These are phyloP conservation scores for Drosophila sucinea DNA, from an alignment of 1,140 invertebrate genomes.

Conservation along the genomic window DNA sequence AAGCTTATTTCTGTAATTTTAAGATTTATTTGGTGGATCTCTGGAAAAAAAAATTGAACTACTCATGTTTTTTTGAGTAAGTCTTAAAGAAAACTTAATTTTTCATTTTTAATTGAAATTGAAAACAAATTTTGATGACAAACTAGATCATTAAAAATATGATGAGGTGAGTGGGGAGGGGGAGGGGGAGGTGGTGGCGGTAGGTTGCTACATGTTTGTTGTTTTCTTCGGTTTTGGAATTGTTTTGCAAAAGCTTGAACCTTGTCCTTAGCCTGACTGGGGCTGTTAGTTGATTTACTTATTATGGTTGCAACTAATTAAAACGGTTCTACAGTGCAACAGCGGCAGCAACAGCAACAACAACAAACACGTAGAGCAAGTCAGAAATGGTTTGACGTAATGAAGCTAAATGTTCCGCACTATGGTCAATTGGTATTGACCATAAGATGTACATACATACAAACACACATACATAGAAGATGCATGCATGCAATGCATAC, in stretches of 20 bases:
- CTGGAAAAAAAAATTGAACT: no score
- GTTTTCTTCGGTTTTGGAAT: no score
- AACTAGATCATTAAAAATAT: no score
- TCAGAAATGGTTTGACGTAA: constrained; percentile 73
- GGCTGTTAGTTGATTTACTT: constrained; percentile 67
- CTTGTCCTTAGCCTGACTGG: neutral
- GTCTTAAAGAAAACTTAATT: no score
- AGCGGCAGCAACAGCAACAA: constrained; percentile 23
- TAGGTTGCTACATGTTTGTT: no score
- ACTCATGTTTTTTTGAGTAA: no score
- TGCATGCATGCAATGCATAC: neutral
- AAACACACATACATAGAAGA: neutral
- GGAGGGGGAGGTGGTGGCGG: no score
- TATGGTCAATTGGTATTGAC: constrained; percentile 77
- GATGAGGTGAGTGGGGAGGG: no score
- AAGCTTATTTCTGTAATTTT: no score
- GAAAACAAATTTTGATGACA: no score
- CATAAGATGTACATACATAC: constrained; percentile 47
- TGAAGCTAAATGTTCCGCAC: constrained; percentile 80
- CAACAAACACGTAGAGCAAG: constrained; percentile 27
- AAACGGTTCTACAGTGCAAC: constrained; percentile 72
- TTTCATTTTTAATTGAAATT: no score
- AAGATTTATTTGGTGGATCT: no score
- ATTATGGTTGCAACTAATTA: constrained; percentile 80
- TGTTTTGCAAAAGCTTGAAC: neutral